Evolutionary conservation across 2,113 vertebrate species (phyloP).

Genomic region (Microtus montanus): DNA sequence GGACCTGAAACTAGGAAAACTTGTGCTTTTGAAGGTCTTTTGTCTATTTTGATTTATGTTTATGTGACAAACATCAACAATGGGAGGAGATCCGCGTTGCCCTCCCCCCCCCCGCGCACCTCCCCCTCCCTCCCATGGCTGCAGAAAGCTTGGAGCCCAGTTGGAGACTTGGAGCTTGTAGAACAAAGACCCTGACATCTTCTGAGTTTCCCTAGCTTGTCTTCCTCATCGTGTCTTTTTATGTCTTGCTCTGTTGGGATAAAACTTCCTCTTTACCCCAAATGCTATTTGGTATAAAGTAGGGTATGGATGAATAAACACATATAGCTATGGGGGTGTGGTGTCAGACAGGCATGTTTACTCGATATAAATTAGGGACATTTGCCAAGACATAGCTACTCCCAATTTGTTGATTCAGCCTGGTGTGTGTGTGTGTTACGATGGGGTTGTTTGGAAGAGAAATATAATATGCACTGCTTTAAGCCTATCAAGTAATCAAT

Average conservation of each 20-base stretch:
- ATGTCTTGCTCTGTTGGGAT: neutral
- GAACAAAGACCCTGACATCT: neutral
- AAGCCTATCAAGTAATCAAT: neutral
- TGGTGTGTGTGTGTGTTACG: neutral
- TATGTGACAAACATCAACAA: neutral
- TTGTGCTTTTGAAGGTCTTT: neutral
- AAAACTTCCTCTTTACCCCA: neutral
- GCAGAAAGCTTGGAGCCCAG: neutral
- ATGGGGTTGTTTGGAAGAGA: conserved; percentile 41
- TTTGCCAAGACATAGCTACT: conserved; percentile 55
- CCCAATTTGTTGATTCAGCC: conserved; percentile 46
- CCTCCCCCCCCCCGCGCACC: neutral
- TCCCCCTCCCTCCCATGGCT: neutral
- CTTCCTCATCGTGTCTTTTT: neutral
- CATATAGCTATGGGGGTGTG: neutral
- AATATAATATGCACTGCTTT: neutral
- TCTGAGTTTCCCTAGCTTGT: neutral
- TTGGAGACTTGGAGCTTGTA: neutral
- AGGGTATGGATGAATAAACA: conserved; percentile 30
- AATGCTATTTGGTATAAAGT: neutral
- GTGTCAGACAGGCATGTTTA: conserved; percentile 29
- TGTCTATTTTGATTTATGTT: conserved; percentile 41
- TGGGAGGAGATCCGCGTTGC: neutral
- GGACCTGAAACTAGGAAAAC: conserved; percentile 19
- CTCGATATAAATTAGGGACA: neutral